Base-by-base conservation (phyloP, 2,113 vertebrate genomes). In the Galemys pyrenaicus region DNA sequence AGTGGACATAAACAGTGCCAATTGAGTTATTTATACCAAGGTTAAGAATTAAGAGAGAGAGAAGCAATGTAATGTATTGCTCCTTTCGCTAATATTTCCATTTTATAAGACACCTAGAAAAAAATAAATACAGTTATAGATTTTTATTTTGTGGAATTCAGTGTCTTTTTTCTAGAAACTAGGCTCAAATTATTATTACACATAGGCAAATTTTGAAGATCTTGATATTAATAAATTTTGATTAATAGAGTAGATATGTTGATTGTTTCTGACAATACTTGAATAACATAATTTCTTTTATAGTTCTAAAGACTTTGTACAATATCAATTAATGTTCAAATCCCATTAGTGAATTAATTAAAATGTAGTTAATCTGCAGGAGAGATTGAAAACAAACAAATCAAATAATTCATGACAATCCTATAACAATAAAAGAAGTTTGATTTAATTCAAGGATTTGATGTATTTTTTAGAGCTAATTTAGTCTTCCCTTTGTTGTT, bases 361-460 rank as follows among this genome's bases (percentile, higher is more conserved):
- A 8, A 2, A 78, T 68, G 13, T 77, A 90, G 44, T 82, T 94
- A 80, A 95, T 91, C 58, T 93, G 46, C 46, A 51, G 87, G 35
- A 74, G 81, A 67, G 5, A 79, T 62, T 93, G 12, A 86, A 94
- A 96, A 85, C 64, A 97, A 97, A 97, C 77, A 97, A 97, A 98
- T 83, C 95, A 97, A 97, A 90, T 97, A 97, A 96, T 75, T 93
- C 3, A 96, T 94, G 94, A 96, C 71, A 62, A 96, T 20, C 37
- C 68, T 0, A 82, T 90, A 87, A 68, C 32, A 89, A 54, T 91
- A 87, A 88, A 95, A 87, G 46, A 90, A 81, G 85, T 88, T 92
- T 87, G 30, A 49, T 71, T 83, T 64, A 7, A 6, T 35, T 94
- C 44, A 86, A 62, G 32, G 13, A 82, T 13, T 70, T 93, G 30